Evolutionary conservation across 2,113 vertebrate species (phyloP), one percentile per base, ranked within the genome.

Genomic region (Nesoenas mayeri): DNA sequence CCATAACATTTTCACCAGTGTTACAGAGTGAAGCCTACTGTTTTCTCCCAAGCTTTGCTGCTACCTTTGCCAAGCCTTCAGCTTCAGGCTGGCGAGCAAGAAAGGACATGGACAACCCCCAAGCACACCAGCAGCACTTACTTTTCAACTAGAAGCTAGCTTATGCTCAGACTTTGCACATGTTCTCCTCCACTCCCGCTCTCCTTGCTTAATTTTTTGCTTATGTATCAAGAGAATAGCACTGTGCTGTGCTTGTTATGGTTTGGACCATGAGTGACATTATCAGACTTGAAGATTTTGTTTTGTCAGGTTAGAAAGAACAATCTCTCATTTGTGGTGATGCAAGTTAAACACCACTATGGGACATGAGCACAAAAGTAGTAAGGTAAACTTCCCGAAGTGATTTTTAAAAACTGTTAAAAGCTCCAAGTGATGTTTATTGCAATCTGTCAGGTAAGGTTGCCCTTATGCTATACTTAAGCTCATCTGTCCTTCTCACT

Each of bases 191-290:
- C 19, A 38, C 58, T 56, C 58, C 58, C 13, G 10, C 26, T 36
- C 69, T 26, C 11, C 32, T 26, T 38, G 20, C 8, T 0, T 7
- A 36, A 47, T 8, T 47, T 66, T 47, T 21, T 42, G 31, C 36
- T 66, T 10, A 7, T 0, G 5, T 20, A 25, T 10, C 47, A 47
- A 36, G 22, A 54, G 38, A 48, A 70, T 0, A 1, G 38, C 47
- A n/a, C 20, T 12, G 22, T 6, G n/a, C 47, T 21, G 11, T 25
- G 38, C 40, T 64, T 17, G 5, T 22, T 31, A 24, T 40, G 24
- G 24, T 50, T 7, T 31, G 25, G 47, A 40, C 28, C 20, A 25
- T 0, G 11, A 21, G 13, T 32, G 53, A 14, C 2, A 7, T n/a
- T 32, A 65, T 16, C 44, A 10, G 36, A 10, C 10, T 8, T 8